phyloP scores from a whole-genome alignment of 2,888 invertebrate species.

The Tuta absoluta region DNA sequence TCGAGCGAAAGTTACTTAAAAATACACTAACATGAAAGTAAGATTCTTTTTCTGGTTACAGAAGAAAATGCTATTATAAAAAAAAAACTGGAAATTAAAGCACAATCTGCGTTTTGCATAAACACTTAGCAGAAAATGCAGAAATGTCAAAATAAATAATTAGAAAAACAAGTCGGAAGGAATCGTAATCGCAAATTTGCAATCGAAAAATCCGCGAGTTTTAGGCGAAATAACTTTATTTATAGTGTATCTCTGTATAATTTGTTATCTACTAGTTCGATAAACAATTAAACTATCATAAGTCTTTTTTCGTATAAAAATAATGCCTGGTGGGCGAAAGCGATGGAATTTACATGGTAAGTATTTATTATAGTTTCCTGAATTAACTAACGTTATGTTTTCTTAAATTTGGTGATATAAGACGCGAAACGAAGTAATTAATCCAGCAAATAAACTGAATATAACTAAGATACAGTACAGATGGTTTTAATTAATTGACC shows the following conservation, averaged over 20 bases:
- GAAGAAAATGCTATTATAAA: no score
- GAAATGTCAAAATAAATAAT: constrained; percentile 9
- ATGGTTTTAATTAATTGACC: background rate
- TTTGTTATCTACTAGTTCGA: background rate
- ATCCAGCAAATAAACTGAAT: background rate
- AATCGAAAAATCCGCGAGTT: constrained; percentile 8
- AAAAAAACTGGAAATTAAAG: background rate
- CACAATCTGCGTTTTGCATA: constrained; percentile 10
- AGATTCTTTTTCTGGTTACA: no score
- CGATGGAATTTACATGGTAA: constrained; percentile 89
- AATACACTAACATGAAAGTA: no score
- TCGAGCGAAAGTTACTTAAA: no score
- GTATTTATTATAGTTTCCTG: constrained; percentile 34
- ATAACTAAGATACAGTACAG: background rate
- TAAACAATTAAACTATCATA: background rate
- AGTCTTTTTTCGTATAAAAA: constrained; percentile 8
- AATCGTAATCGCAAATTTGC: background rate
- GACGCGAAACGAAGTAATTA: background rate
- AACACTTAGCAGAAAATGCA: constrained; percentile 1
- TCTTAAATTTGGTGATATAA: background rate
- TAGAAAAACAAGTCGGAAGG: constrained; percentile 1
- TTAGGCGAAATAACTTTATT: background rate
- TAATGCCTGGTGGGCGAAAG: constrained; percentile 84
- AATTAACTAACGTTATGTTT: background rate
- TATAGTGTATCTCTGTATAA: background rate